Base-by-base conservation (phyloP, 2,797 vertebrate genomes). In the Podargus strigoides region DNA sequence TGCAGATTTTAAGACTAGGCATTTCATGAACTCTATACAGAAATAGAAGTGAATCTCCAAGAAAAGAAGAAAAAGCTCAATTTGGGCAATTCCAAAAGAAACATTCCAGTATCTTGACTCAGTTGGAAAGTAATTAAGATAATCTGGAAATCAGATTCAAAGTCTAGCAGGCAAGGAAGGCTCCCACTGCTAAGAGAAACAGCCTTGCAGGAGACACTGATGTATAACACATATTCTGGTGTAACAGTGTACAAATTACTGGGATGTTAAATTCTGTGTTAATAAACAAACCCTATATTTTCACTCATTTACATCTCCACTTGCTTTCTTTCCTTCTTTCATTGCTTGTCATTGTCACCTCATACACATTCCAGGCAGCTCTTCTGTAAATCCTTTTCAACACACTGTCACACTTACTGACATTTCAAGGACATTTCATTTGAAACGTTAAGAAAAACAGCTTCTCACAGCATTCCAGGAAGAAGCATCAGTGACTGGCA, bases 31-130 rank as follows among this genome's bases (percentile, higher is more conserved):
- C 80, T 90, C 56, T 6, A 0, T 39, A 69, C 32, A 50, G 83
- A 87, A 89, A 86, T 15, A 87, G 62, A 81, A 86, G 12, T 34
- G 50, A 78, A 47, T 75, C 42, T 68, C 79, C 44, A 87, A 86
- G 62, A 89, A 85, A 86, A 83, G 66, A 89, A 76, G 58, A 55
- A 90, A 95, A 94, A 84, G 2, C 21, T 85, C 8, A 21, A 86
- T 84, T 50, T 67, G 55, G 66, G 79, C 72, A 76, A 77, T 59
- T 95, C 93, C 75, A 94, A 82, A 77, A 89, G 81, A 93, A 97
- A 93, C 91, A 93, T 94, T 94, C 93, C 84, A 88, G n/a, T 74
- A 75, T 93, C 83, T 92, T 93, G 90, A 92, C 80, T 94, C 85
- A 56, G 60, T 36, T 84, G 70, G 85, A 88, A 89, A 92, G 68